Evolutionary conservation across 2,113 vertebrate species (phyloP), one percentile per base, ranked within the genome.

Genomic region (Protobothrops mucrosquamatus): DNA sequence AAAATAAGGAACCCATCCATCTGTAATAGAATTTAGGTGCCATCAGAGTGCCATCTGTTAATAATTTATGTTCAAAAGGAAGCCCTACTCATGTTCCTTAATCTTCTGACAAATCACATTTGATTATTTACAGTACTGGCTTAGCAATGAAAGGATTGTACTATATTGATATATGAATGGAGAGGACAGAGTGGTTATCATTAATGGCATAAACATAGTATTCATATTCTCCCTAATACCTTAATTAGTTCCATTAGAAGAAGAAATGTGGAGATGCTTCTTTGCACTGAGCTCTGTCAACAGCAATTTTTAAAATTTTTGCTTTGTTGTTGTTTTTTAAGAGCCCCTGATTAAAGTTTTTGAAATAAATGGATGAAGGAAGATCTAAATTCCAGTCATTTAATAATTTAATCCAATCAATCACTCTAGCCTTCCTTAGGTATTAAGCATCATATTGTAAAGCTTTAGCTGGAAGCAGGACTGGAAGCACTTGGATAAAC

Each of bases 81-180:
- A 96, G 96, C 93, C 48, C 91, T 95, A 88, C 92, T 94, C 90
- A 94, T 96, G 94, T 96, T 96, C 95, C 95, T 96, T 96, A 94
- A 96, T 97, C 95, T 96, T 92, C 90, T 89, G 91, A 96, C 92
- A 96, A 96, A 96, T 95, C 93, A 93, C 94, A 95, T 93, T 57
- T 64, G 12, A 91, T 95, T 96, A 95, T 95, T 96, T 95, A 96
- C 93, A 94, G 56, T 92, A 93, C 8, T 93, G 93, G 29, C 91
- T 96, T 96, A 95, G 34, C 92, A 91, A 88, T 3, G 93, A 92
- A 90, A 81, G 90, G 48, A 94, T 43, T 92, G 46, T 89, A 56
- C 89, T 91, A 89, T 87, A 96, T 85, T 89, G 93, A 93, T 92
- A 89, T 69, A 57, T 23, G 48, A 12, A 26, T 55, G 59, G 59